Evolutionary conservation across 1,140 invertebrate genomes (phyloP), one percentile per base, ranked within the genome.

Genomic region (Ganaspis sp.): DNA sequence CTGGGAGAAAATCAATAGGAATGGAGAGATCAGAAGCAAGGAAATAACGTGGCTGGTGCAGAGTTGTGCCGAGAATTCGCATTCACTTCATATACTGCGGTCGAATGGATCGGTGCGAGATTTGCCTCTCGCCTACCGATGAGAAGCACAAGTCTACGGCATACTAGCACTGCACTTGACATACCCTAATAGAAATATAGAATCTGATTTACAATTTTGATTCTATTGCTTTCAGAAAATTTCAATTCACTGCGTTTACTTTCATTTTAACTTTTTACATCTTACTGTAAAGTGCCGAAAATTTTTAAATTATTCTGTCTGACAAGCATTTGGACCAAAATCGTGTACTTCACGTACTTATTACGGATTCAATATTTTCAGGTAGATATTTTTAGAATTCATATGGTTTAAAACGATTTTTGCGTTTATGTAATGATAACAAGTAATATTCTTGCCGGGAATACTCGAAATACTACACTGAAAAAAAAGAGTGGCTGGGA

Each of bases 121-220:
- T 64, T 64, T 64, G 23, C 23, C 58, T 64, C 58, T 64, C 58
- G 58, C 58, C 58, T 64, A 64, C 58, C 58, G 58, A 34, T 34
- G 58, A 64, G 58, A 64, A 29, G 23, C 23, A 58, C 21, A 58
- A 29, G 58, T 26, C 58, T 64, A 64, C 58, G 58, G 23, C 58
- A 29, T n/a, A 29, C 58, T n/a, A 29, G 26, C 58, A 15, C 58
- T 64, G 58, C 23, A 64, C 58, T 64, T 64, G 58, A 64, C 58
- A 64, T 64, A 29, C 58, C 58, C 58, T 64, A 64, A 64, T 64
- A 64, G 58, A 64, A 64, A 64, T 64, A 64, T 64, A 64, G 58
- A 64, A 64, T 64, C 58, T 64, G 58, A 64, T 64, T 64, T 64
- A 64, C 58, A 26, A 64, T 64, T 29, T 64, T 29, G 58, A 64